A percentile compares a stretch with the other conserved stretches of the same genome.
phyloP scores from a whole-genome alignment of 2,888 invertebrate species.

The Allolobophora icterica region DNA sequence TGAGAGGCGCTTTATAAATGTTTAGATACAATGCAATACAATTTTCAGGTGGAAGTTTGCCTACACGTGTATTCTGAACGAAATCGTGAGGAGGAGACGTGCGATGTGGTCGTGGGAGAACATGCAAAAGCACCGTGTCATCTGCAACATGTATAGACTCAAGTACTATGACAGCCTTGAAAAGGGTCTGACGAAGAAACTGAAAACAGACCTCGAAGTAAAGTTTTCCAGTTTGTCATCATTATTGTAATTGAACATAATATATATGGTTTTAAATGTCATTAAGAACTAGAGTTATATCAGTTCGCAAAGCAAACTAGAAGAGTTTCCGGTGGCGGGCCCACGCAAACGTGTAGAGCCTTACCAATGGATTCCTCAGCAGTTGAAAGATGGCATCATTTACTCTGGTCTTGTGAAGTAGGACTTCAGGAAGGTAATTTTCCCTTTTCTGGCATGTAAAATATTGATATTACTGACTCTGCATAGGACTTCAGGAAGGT shows the following conservation, averaged over 20 bases:
- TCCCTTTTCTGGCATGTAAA: neutral
- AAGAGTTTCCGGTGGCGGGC: too few species aligned
- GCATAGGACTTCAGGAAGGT: too few species aligned
- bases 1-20: too few species aligned
- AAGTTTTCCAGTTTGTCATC: neutral
- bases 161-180: constrained; percentile 67
- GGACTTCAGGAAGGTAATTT: neutral
- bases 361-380: too few species aligned
- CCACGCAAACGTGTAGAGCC: too few species aligned
- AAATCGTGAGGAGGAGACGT: constrained; percentile 76
- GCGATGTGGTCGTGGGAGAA: constrained; percentile 90
- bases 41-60: constrained; percentile 87
- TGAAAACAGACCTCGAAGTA: constrained; percentile 57
- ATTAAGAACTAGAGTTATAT: too few species aligned
- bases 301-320: too few species aligned
- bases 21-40: too few species aligned
- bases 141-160: constrained; percentile 70
- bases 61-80: constrained; percentile 82
- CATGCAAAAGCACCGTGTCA: constrained; percentile 79
- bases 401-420: neutral
- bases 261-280: too few species aligned
- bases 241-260: too few species aligned
- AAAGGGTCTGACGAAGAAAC: constrained; percentile 59
- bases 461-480: neutral
- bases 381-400: neutral